Evolutionary conservation across 2,888 invertebrate species (phyloP).

Genomic region (Myopa tessellatipennis): DNA sequence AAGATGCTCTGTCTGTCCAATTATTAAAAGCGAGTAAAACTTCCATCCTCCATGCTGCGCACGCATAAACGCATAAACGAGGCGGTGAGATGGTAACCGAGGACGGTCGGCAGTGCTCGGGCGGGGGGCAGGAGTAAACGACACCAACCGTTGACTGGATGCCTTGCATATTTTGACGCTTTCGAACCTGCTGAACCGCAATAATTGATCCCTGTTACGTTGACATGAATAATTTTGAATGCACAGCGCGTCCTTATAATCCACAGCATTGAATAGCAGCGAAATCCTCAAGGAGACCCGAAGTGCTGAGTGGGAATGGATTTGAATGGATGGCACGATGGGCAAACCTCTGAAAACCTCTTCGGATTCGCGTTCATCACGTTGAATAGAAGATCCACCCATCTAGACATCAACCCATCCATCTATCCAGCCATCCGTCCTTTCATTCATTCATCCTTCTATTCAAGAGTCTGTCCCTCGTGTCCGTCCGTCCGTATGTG

Average conservation of each 20-base stretch:
- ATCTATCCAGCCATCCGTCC: not conserved
- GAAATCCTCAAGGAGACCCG: conserved; percentile 14
- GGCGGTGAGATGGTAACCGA: not conserved
- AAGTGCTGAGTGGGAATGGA: not conserved
- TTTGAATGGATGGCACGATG: not conserved
- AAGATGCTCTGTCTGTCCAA: conserved; percentile 55
- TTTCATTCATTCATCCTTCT: not conserved
- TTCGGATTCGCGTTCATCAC: conserved; percentile 2
- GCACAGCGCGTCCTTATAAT: conserved; percentile 46
- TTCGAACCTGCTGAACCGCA: conserved; percentile 66
- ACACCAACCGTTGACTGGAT: conserved; percentile 31
- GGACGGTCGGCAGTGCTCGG: not conserved
- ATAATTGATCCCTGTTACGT: conserved; percentile 69
- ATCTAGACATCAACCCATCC: not conserved
- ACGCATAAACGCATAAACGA: conserved; percentile 6
- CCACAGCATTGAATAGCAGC: conserved; percentile 15
- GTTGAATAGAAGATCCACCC: not conserved
- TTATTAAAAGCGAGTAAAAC: conserved; percentile 34
- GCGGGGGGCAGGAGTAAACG: not conserved
- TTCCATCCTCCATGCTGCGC: conserved; percentile 42
- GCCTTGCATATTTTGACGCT: conserved; percentile 44
- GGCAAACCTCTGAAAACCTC: not conserved
- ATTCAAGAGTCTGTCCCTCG: not conserved
- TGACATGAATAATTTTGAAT: conserved; percentile 68
- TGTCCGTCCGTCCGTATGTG: not conserved